phyloP scores from a whole-genome alignment of 2,888 invertebrate genomes.

The Oxytorus armatus region DNA sequence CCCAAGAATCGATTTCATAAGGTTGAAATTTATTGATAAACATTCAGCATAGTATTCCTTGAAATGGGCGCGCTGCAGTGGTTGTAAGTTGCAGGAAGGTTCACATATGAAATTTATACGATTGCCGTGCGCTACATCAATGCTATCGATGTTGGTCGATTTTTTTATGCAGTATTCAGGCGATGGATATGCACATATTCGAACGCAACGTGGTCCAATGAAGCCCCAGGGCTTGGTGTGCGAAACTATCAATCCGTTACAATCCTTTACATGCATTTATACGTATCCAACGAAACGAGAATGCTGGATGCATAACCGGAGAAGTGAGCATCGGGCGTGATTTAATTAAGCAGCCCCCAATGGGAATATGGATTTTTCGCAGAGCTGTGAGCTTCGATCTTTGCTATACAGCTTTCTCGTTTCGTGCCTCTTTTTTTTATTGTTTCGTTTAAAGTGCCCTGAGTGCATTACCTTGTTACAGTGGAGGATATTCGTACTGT shows the following conservation, averaged over 20 bases:
- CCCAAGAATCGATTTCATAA: too few species aligned
- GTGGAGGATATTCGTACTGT: neutral
- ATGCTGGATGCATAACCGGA: neutral
- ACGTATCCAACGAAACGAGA: conserved; percentile 29
- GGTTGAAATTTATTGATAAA: neutral
- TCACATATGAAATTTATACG: neutral
- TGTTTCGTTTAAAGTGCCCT: conserved; percentile 18
- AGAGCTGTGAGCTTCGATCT: conserved; percentile 22
- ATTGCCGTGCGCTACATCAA: neutral
- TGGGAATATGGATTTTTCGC: conserved; percentile 62
- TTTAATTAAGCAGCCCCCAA: conserved; percentile 56
- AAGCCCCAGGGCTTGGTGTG: conserved; percentile 6
- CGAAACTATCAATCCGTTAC: conserved; percentile 45
- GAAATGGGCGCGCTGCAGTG: neutral
- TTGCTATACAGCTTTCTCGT: conserved; percentile 24
- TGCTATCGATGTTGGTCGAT: too few species aligned
- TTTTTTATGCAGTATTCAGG: neutral
- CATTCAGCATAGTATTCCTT: neutral
- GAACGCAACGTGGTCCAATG: neutral
- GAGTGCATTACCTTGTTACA: conserved; percentile 63
- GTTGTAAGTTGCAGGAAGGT: neutral
- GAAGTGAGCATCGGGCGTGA: conserved; percentile 51
- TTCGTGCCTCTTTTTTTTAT: conserved; percentile 29
- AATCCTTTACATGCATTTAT: conserved; percentile 32
- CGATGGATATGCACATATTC: neutral